These are phyloP conservation scores for Luperina testacea DNA, from an alignment of 2,888 invertebrate species.

Conservation along the genomic window DNA sequence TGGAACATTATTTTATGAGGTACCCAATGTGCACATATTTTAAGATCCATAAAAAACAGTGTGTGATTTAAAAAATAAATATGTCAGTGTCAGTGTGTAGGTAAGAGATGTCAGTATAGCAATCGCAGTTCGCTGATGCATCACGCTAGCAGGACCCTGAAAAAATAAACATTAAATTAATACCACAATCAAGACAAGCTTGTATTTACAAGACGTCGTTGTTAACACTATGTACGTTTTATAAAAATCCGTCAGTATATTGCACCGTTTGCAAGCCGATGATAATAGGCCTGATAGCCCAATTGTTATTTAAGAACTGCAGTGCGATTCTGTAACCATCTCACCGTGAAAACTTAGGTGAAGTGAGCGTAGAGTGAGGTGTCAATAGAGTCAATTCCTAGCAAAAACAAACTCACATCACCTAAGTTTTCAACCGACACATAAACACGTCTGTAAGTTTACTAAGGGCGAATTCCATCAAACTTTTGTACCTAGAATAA, in stretches of 20 bases:
- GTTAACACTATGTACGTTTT: not conserved
- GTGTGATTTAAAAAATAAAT: not conserved
- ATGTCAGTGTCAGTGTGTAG: not conserved
- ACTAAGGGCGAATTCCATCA: no score
- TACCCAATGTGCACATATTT: not conserved
- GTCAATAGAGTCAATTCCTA: no score
- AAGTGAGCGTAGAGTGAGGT: no score
- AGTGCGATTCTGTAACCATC: no score
- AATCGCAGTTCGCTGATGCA: constrained; percentile 47
- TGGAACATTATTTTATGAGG: not conserved
- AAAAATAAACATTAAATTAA: constrained; percentile 28
- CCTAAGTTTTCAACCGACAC: no score
- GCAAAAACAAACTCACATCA: no score
- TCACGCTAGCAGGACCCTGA: constrained; percentile 56
- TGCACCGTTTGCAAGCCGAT: not conserved
- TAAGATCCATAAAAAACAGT: not conserved
- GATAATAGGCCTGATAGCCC: not conserved
- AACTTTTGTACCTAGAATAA: no score
- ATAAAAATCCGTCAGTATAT: not conserved
- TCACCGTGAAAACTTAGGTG: no score
- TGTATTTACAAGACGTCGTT: not conserved
- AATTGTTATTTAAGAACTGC: no score
- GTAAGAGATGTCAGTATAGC: constrained; percentile 13
- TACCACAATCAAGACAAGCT: not conserved
- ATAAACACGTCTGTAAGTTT: not conserved